These are phyloP conservation scores for Anguilla anguilla DNA, from an alignment of 2,797 vertebrate genomes.

Conservation along the genomic window DNA sequence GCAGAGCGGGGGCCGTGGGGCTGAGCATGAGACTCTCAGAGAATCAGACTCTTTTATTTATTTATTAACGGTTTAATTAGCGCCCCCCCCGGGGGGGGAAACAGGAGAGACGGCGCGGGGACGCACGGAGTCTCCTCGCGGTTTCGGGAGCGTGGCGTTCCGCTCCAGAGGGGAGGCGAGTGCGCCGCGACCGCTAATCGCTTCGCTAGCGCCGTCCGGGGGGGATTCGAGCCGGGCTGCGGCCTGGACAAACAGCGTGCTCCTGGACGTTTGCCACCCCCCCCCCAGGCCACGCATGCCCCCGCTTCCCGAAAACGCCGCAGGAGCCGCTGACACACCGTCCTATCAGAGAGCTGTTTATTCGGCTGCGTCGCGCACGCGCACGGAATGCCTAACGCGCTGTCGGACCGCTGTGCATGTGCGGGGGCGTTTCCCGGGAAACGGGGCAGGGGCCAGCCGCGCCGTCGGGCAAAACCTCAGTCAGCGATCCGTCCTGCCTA, in stretches of 20 bases:
- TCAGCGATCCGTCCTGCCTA: background rate
- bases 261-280: background rate
- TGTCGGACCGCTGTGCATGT: background rate
- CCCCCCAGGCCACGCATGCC: background rate
- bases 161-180: background rate
- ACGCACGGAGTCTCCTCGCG: background rate
- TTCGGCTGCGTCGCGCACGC: background rate
- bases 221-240: constrained; percentile 8
- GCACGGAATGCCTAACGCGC: background rate
- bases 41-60: constrained; percentile 47
- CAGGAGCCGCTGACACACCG: background rate
- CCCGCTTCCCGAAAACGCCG: background rate
- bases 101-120: no score
- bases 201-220: constrained; percentile 27
- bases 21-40: background rate
- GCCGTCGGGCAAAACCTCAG: background rate
- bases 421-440: background rate
- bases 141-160: background rate
- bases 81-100: background rate
- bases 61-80: background rate
- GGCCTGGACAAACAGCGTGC: background rate
- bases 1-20: background rate
- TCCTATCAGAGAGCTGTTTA: background rate
- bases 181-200: constrained; percentile 34
- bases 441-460: background rate